A percentile compares a stretch with the other conserved stretches of the same genome.
Conservation (phyloP, 2,113 vertebrate genomes). For the Amphiprion ocellaris region DNA sequence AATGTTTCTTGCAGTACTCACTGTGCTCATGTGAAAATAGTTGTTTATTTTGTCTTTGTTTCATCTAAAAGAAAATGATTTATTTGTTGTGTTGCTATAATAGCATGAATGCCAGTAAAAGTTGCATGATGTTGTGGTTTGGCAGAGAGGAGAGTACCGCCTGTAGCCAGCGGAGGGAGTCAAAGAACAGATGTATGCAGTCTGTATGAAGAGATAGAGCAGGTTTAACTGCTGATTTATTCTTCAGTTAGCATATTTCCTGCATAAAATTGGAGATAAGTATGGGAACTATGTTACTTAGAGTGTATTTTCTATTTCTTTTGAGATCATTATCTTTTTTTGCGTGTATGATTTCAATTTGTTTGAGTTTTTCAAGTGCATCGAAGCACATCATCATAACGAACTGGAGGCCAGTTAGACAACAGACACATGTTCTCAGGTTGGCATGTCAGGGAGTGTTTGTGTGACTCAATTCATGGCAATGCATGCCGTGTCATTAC, state of each 20-base stretch:
- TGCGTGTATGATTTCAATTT: not conserved
- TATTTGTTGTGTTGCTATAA: conserved; percentile 37
- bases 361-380: conserved; percentile 14
- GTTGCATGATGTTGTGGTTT: conserved; percentile 15
- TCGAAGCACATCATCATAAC: conserved; percentile 1
- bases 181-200: conserved; percentile 55
- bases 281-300: not conserved
- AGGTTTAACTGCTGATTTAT: conserved; percentile 7
- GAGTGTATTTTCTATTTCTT: conserved; percentile 2
- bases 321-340: conserved; percentile 1
- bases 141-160: conserved; percentile 28
- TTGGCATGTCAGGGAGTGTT: conserved; percentile 77
- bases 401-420: conserved; percentile 15
- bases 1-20: conserved; percentile 31
- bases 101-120: conserved; percentile 19
- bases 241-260: conserved; percentile 22
- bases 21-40: conserved; percentile 5
- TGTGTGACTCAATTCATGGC: conserved; percentile 81
- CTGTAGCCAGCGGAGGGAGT: conserved; percentile 73
- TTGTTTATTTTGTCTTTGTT: conserved; percentile 38
- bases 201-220: not conserved
- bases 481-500: conserved; percentile 80
- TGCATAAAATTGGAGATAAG: conserved; percentile 8
- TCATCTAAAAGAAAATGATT: conserved; percentile 29
- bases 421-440: conserved; percentile 45